These are phyloP conservation scores for Otocyon megalotis DNA, from an alignment of 2,113 vertebrate genomes.

Conservation along the genomic window DNA sequence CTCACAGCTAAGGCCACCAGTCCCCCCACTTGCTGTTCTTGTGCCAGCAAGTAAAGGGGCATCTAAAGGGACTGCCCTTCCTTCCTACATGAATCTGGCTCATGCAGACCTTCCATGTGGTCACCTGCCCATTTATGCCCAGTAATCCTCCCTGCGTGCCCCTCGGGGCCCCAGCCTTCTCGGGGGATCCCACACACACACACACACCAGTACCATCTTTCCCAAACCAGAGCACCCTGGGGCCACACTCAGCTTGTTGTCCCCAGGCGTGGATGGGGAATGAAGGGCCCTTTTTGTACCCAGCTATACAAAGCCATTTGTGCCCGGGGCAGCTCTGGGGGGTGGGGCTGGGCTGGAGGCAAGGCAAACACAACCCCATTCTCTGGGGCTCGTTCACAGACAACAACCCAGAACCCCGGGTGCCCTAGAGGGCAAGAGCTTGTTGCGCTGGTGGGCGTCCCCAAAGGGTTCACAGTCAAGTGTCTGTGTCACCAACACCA, in stretches of 20 bases:
- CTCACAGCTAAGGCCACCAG: neutral
- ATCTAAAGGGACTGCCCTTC: slow-evolving; percentile 21
- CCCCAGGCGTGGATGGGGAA: slow-evolving; percentile 62
- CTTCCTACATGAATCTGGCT: slow-evolving; percentile 6
- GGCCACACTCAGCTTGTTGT: slow-evolving; percentile 77
- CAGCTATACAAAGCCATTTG: slow-evolving; percentile 74
- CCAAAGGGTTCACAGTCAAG: slow-evolving; percentile 70
- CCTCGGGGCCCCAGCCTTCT: neutral
- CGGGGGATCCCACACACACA: neutral
- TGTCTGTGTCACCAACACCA: slow-evolving; percentile 47
- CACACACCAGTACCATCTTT: neutral
- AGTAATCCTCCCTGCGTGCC: neutral
- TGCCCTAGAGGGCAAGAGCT: slow-evolving; percentile 54
- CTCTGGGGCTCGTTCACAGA: slow-evolving; percentile 63
- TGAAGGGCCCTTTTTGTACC: slow-evolving; percentile 73
- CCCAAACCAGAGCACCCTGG: slow-evolving; percentile 40
- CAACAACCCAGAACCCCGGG: neutral
- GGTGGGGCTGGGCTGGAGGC: neutral
- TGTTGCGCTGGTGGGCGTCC: slow-evolving; percentile 39
- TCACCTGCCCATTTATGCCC: neutral
- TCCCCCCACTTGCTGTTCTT: neutral
- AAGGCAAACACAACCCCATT: slow-evolving; percentile 73
- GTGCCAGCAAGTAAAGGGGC: neutral
- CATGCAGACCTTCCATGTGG: neutral
- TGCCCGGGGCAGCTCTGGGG: slow-evolving; percentile 12